Percentiles rank a stretch among this genome's conserved stretches.
Evolutionary conservation across 2,113 vertebrate species (phyloP).

Genomic region (Pterocles orientalis): DNA sequence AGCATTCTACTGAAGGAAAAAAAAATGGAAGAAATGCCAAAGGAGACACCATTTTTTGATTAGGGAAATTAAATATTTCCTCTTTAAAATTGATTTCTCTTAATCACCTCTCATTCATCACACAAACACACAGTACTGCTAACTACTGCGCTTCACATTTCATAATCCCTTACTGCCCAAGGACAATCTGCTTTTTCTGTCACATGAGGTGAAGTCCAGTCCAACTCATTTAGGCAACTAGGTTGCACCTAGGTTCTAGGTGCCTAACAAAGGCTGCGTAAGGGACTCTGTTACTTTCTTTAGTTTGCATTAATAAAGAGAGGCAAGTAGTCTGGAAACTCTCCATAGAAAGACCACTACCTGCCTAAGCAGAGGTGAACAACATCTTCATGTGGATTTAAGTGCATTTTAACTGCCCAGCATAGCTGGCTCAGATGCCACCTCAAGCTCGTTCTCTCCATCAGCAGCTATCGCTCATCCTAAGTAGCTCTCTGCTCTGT

Average conservation of each 20-base stretch:
- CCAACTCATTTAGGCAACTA: not conserved
- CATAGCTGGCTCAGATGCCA: not conserved
- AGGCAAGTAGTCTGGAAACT: not conserved
- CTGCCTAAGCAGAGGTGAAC: not conserved
- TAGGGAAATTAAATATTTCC: not conserved
- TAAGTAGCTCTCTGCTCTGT: not conserved
- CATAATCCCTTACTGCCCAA: not conserved
- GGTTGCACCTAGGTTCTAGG: not conserved
- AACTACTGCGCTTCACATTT: not conserved
- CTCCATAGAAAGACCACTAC: not conserved
- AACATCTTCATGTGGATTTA: not conserved
- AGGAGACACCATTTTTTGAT: not conserved
- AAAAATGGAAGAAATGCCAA: not conserved
- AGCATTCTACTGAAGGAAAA: not conserved
- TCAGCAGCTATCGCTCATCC: fast-evolving
- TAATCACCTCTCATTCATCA: not conserved
- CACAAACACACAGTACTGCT: not conserved
- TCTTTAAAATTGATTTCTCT: not conserved
- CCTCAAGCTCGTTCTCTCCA: not conserved
- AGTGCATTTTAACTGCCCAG: not conserved
- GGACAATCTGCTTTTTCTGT: not conserved
- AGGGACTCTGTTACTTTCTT: not conserved
- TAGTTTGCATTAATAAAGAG: not conserved
- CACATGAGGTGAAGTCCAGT: not conserved
- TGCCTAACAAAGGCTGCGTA: not conserved